phyloP scores from a whole-genome alignment of 1,140 invertebrate genomes.

The Whitmania pigra region DNA sequence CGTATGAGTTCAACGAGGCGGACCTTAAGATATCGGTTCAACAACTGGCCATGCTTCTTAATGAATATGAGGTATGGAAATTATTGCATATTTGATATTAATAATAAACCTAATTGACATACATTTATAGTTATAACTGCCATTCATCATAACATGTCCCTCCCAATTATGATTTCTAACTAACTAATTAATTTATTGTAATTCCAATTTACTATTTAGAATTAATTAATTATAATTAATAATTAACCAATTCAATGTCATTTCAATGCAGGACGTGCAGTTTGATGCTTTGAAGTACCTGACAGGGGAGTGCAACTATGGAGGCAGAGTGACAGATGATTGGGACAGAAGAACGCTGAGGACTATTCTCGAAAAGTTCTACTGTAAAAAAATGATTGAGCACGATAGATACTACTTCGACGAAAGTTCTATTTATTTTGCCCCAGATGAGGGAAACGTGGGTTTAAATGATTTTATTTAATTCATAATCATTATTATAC shows the following conservation, averaged over 20 bases:
- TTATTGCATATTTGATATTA: background rate
- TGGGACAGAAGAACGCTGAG: conserved; percentile 77
- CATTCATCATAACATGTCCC: too few relatives aligned
- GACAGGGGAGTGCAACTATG: conserved; percentile 86
- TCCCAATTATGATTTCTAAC: too few relatives aligned
- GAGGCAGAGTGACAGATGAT: conserved; percentile 82
- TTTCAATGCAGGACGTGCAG: conserved; percentile 53
- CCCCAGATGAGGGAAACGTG: conserved; percentile 51
- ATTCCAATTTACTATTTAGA: too few relatives aligned
- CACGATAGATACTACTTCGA: conserved; percentile 40
- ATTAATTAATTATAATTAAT: too few relatives aligned
- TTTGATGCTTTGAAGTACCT: conserved; percentile 77
- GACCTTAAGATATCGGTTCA: conserved; percentile 73
- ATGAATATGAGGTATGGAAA: conserved; percentile 47
- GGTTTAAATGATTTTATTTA: background rate
- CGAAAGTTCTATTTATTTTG: conserved; percentile 55
- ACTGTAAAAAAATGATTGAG: conserved; percentile 37
- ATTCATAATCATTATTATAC: background rate
- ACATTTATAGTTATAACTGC: too few relatives aligned
- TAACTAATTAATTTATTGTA: too few relatives aligned
- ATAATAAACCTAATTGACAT: too few relatives aligned
- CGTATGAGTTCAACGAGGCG: conserved; percentile 89
- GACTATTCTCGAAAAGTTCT: conserved; percentile 64
- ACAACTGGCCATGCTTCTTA: conserved; percentile 60
- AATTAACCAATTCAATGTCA: too few relatives aligned